Base-by-base conservation (phyloP, 2,888 invertebrate genomes). In the Calameuta idolon region DNA sequence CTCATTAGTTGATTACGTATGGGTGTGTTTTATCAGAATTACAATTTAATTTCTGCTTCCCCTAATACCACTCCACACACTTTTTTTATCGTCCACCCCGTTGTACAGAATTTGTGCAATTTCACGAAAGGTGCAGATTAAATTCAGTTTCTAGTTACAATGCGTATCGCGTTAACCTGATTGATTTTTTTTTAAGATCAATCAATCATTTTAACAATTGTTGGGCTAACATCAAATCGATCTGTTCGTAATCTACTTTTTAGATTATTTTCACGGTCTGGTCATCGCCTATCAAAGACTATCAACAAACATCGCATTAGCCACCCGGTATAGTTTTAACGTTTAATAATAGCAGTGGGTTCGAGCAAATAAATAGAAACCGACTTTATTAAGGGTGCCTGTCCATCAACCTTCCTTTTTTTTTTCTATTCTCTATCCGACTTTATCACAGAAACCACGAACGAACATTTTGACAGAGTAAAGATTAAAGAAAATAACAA, bases 311-410 rank as follows among this genome's bases (percentile, higher is more conserved):
- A 55, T 55, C 9, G 55, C 55, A 55, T 55, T 55, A 55, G 23
- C 35, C 15, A 12, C 23, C 34, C 35, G 34, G 23, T 34, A 35
- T 30, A 34, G 15, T 37, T 35, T 35, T 74, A 35, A 35, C 34
- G 34, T 74, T 74, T 74, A 37, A 37, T 37, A 37, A 37, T 37
- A 74, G 74, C 74, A 23, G 34, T 30, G 23, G 34, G 34, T 12
- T 33, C 34, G 35, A 74, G 74, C 23, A 74, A 74, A 74, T 37
- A 74, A 74, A 74, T 37, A 74, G 34, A 33, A 74, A 34, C 34
- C 71, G 33, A 37, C 12, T 23, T 74, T 34, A 35, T 74, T 74
- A 74, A 74, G 35, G 74, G 34, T 30, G 35, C 33, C 35, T 35
- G 74, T 74, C 74, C 34, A 35, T 74, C 74, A 30, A 34, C 34